phyloP scores from a whole-genome alignment of 2,797 vertebrate genomes.

The Melanotaenia nigrans region DNA sequence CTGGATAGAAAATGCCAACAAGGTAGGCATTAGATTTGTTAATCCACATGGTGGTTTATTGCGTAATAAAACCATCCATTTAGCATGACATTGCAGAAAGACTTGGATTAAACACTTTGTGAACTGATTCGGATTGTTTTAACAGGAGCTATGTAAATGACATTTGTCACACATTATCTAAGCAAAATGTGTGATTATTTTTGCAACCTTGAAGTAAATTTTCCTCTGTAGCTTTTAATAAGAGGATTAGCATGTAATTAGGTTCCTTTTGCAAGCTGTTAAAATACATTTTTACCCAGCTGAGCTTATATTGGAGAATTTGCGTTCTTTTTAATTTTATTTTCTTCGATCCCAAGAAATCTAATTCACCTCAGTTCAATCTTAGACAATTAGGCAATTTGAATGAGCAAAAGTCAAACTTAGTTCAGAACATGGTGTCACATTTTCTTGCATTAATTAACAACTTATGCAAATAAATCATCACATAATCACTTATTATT shows the following conservation, averaged over 20 bases:
- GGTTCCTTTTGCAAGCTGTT: neutral
- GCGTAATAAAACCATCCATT: slow-evolving; percentile 4
- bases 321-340: neutral
- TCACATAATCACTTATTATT: neutral
- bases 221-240: neutral
- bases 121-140: neutral
- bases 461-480: slow-evolving; percentile 20
- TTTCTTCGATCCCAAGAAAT: neutral
- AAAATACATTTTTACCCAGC: neutral
- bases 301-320: neutral
- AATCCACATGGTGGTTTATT: slow-evolving; percentile 43
- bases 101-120: neutral
- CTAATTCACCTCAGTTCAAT: neutral
- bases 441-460: slow-evolving; percentile 1
- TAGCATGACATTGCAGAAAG: neutral
- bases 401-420: neutral
- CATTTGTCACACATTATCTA: neutral
- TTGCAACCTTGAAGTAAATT: neutral
- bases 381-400: neutral
- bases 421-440: slow-evolving; percentile 2
- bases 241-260: neutral
- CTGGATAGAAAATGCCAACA: neutral
- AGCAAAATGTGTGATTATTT: neutral
- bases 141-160: neutral
- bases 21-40: slow-evolving; percentile 15